Evolutionary conservation across 2,797 vertebrate genomes (phyloP), one percentile per base, ranked within the genome.

Genomic region (Anabas testudineus): DNA sequence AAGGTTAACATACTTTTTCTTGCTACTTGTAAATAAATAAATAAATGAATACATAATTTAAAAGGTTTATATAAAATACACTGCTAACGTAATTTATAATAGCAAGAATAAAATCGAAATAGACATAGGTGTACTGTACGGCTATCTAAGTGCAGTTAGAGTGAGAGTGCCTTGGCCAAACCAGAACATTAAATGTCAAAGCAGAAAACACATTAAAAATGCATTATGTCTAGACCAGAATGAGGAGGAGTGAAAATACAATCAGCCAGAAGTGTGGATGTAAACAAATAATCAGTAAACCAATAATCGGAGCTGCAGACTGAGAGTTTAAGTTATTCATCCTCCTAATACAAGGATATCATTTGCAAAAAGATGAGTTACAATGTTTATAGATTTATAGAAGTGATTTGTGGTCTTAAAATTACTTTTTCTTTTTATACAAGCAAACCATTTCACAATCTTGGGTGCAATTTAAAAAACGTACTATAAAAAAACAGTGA

Each of bases 271-370:
- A 80, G 68, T 82, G 62, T 52, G 70, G 56, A 69, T 76, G 62
- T 74, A 87, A 87, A 88, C 84, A 83, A 85, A 88, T 84, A 87
- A 90, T 80, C 78, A 70, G 77, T 80, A 81, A 90, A 81, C 71
- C 77, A 88, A 85, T 84, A 88, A 78, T 68, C 55, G 4, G 15
- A 47, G 28, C 74, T 51, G 52, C 82, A 66, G 54, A 55, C 47
- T 14, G 69, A 77, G 71, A 70, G 61, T 56, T 78, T 61, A 76
- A 79, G 73, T 72, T 79, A 74, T 86, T 88, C 65, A 81, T 86
- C 87, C 83, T 83, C 30, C 53, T 49, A 83, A 80, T 62, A 62
- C 54, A 65, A 63, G 68, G 65, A 80, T 82, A 85, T 81, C 28
- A 83, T 82, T 82, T 81, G 68, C 74, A 70, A 70, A 78, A 83